phyloP scores from a whole-genome alignment of 2,113 vertebrate genomes.

The Pelmatolapia mariae region DNA sequence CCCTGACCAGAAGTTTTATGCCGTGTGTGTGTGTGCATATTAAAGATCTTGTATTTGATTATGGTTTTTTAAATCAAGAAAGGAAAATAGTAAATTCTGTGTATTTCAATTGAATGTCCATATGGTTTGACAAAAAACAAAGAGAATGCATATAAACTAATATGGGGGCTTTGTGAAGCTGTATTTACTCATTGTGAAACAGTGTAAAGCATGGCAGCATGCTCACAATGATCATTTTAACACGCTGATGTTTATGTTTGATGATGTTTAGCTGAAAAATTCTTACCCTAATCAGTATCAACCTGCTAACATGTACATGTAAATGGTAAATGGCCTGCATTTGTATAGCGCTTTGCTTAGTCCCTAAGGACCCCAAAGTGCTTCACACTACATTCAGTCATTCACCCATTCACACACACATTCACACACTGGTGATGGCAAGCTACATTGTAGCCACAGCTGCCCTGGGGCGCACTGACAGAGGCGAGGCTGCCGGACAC shows the following conservation, averaged over 20 bases:
- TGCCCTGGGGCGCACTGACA: too few species aligned
- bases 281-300: neutral
- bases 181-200: neutral
- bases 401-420: too few species aligned
- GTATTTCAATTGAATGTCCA: neutral
- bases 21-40: neutral
- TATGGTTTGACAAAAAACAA: neutral
- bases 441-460: too few species aligned
- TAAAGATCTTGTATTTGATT: neutral
- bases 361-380: too few species aligned
- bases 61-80: neutral
- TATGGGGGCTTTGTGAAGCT: neutral
- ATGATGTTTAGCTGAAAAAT: neutral
- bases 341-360: too few species aligned
- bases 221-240: neutral
- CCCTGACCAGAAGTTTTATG: slow-evolving; percentile 18
- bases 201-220: neutral
- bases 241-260: neutral
- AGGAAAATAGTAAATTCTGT: neutral
- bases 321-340: too few species aligned
- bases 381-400: too few species aligned
- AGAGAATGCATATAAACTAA: neutral
- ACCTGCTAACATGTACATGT: neutral
- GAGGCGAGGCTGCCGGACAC: too few species aligned
- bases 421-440: too few species aligned